phyloP scores from a whole-genome alignment of 2,797 vertebrate genomes.

The Triplophysa bombifrons region DNA sequence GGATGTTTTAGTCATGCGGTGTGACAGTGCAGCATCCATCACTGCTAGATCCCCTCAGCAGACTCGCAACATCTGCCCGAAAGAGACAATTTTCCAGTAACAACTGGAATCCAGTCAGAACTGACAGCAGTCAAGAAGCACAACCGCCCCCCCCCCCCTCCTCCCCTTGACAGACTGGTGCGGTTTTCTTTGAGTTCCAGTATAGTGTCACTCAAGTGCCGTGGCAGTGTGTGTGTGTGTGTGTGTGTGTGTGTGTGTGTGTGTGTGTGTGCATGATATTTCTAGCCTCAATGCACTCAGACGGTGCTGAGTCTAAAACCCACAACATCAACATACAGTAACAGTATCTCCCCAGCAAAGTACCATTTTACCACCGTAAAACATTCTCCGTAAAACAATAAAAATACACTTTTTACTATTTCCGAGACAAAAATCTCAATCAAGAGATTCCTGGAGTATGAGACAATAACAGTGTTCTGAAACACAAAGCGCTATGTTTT shows the following conservation, averaged over 20 bases:
- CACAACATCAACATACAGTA: constrained; percentile 21
- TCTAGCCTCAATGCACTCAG: constrained; percentile 29
- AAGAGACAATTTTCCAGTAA: constrained; percentile 27
- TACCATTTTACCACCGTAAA: constrained; percentile 8
- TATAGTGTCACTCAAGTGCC: constrained; percentile 34
- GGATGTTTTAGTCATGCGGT: neutral
- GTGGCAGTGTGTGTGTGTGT: constrained; percentile 11
- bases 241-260: constrained; percentile 20
- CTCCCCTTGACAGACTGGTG: constrained; percentile 8
- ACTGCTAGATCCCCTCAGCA: neutral
- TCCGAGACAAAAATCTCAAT: neutral
- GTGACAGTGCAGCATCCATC: constrained; percentile 20
- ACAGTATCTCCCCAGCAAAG: constrained; percentile 29
- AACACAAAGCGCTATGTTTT: neutral
- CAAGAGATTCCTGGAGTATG: neutral
- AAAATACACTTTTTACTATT: neutral
- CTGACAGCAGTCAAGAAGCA: constrained; percentile 20
- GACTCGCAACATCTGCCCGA: constrained; percentile 9
- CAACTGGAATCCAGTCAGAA: constrained; percentile 23
- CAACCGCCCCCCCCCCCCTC: neutral
- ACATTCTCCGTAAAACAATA: too few relatives aligned
- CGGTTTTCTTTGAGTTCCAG: constrained; percentile 23
- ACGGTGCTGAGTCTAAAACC: constrained; percentile 33
- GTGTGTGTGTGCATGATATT: constrained; percentile 42
- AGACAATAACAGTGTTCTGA: neutral